Conservation (phyloP, 2,113 vertebrate genomes). For the Ictidomys tridecemlineatus region DNA sequence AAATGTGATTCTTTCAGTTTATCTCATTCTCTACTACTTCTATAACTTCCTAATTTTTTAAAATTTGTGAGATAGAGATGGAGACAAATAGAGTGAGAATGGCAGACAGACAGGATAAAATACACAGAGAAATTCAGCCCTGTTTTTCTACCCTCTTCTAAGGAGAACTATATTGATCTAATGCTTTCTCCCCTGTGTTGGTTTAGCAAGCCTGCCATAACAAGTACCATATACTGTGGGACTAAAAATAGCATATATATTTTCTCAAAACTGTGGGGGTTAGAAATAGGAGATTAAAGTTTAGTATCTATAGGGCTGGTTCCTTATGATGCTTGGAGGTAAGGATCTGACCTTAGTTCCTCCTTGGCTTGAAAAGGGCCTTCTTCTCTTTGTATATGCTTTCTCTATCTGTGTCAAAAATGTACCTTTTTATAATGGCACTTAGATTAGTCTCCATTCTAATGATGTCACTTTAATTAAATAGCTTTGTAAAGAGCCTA, state of each 20-base stretch:
- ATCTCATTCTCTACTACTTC: neutral
- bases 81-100: neutral
- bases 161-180: neutral
- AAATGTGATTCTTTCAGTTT: neutral
- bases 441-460: neutral
- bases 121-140: neutral
- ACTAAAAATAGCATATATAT: neutral
- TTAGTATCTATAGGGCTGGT: neutral
- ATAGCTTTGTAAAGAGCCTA: neutral
- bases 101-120: neutral
- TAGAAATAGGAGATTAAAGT: neutral
- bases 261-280: neutral
- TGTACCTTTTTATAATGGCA: neutral
- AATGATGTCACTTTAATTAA: neutral
- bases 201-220: neutral
- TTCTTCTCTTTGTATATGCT: neutral
- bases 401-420: neutral
- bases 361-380: neutral
- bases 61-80: neutral
- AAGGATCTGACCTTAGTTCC: neutral
- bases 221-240: rapidly evolving
- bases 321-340: neutral
- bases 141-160: neutral
- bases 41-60: neutral
- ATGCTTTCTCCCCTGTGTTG: neutral